Percentiles rank a stretch among this genome's conserved stretches.
phyloP scores from a whole-genome alignment of 2,888 invertebrate species.

The Amphipyra berbera region DNA sequence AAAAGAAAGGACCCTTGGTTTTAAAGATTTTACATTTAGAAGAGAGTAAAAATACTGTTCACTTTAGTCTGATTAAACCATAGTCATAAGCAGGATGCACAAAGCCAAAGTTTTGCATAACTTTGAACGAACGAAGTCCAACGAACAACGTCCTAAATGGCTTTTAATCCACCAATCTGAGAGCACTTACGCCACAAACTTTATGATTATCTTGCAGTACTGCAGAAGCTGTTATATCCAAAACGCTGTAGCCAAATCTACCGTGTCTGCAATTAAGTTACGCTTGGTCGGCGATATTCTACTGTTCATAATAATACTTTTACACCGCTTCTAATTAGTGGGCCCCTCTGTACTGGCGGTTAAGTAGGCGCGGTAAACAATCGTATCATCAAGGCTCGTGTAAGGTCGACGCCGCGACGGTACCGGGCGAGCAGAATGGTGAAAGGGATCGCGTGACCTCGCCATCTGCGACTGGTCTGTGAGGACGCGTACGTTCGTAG shows the following conservation, averaged over 20 bases:
- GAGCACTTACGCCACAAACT: conserved; percentile 9
- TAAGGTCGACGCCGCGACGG: conserved; percentile 76
- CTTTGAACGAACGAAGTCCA: not conserved
- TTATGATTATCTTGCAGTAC: conserved; percentile 8
- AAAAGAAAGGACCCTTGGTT: conserved; percentile 27
- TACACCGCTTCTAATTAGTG: conserved; percentile 56
- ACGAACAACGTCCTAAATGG: conserved; percentile 8
- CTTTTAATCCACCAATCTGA: conserved; percentile 13
- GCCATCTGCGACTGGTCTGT: conserved; percentile 73
- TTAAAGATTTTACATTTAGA: not conserved
- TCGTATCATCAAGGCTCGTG: conserved; percentile 80
- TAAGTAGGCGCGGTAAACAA: conserved; percentile 70
- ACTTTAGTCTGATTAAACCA: not conserved
- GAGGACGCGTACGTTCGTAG: conserved; percentile 65
- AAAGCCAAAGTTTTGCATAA: not conserved
- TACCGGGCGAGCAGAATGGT: conserved; percentile 81
- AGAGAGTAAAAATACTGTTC: not conserved
- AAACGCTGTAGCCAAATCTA: conserved; percentile 41
- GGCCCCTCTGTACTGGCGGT: conserved; percentile 58
- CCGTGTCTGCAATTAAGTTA: conserved; percentile 47
- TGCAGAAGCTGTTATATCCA: conserved; percentile 5
- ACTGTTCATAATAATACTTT: conserved; percentile 54
- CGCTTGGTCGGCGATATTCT: conserved; percentile 46
- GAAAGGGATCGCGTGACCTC: conserved; percentile 86
- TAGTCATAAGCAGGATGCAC: not conserved